These are phyloP conservation scores for Bombus confusus DNA, from an alignment of 1,140 invertebrate species.

Conservation along the genomic window DNA sequence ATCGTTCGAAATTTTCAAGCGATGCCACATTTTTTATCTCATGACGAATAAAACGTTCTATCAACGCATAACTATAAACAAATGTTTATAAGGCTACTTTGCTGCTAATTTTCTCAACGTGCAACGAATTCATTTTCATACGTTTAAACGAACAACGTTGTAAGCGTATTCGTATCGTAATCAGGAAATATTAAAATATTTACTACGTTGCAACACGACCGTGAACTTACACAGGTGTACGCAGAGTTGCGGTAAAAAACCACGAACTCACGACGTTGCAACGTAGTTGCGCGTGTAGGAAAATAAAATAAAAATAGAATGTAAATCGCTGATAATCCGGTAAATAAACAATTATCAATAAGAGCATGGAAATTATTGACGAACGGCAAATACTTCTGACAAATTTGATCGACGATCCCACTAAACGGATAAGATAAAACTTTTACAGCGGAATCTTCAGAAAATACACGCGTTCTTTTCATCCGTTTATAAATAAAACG, in stretches of 20 bases:
- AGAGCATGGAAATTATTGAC: not conserved
- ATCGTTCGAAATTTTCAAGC: not conserved
- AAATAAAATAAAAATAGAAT: not conserved
- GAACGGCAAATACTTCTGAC: not conserved
- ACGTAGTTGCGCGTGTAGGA: too few species aligned
- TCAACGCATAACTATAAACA: not conserved
- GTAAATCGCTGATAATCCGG: not conserved
- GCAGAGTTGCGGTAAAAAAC: not conserved
- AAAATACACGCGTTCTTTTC: not conserved
- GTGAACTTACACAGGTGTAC: slow-evolving; percentile 33
- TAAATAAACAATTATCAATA: slow-evolving; percentile 1
- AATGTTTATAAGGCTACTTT: not conserved
- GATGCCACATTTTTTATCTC: not conserved
- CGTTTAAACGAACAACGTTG: not conserved
- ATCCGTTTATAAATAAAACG: not conserved
- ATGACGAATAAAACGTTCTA: not conserved
- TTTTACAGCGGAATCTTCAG: not conserved
- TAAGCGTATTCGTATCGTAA: not conserved
- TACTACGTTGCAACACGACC: slow-evolving; percentile 15
- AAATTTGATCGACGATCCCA: not conserved
- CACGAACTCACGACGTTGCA: too few species aligned
- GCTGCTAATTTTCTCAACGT: slow-evolving; percentile 35
- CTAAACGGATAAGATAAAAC: slow-evolving; percentile 15
- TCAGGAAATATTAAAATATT: slow-evolving; percentile 22
- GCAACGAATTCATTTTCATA: not conserved